Conservation (phyloP, 1,140 invertebrate genomes). For the Parasteatoda tepidariorum region DNA sequence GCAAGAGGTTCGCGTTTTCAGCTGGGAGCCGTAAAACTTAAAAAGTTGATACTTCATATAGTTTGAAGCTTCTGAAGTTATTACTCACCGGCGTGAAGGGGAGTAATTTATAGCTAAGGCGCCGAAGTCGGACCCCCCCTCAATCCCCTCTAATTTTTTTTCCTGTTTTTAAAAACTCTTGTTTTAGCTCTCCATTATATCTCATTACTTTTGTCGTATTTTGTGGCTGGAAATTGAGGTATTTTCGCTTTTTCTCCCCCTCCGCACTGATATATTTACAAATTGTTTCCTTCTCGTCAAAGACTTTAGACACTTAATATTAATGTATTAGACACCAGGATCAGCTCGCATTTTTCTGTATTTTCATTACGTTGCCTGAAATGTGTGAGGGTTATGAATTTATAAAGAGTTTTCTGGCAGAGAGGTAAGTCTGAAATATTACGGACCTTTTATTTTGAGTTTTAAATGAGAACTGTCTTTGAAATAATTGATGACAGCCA, state of each 20-base stretch:
- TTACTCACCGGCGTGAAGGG: constrained; percentile 26
- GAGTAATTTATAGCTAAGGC: constrained; percentile 45
- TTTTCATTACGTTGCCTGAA: background rate
- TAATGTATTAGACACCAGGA: constrained; percentile 35
- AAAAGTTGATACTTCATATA: constrained; percentile 43
- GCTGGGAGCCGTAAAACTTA: constrained; percentile 56
- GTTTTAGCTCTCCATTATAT: constrained; percentile 34
- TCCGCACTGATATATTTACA: background rate
- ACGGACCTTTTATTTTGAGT: too few species aligned
- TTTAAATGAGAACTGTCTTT: too few species aligned
- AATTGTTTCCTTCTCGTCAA: constrained; percentile 1
- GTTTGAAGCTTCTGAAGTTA: constrained; percentile 34
- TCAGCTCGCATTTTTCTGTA: background rate
- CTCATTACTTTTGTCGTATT: constrained; percentile 37
- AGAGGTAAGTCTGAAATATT: too few species aligned
- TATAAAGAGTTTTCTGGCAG: too few species aligned
- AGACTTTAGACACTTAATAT: constrained; percentile 33
- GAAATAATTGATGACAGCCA: too few species aligned
- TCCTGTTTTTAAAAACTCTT: background rate
- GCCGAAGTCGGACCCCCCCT: background rate
- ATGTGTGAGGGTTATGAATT: background rate
- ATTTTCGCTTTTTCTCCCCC: background rate
- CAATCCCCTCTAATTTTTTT: background rate
- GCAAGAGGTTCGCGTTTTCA: constrained; percentile 15
- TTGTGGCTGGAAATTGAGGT: constrained; percentile 32